These are phyloP conservation scores for Anhinga anhinga DNA, from an alignment of 2,113 vertebrate species.

Conservation along the genomic window DNA sequence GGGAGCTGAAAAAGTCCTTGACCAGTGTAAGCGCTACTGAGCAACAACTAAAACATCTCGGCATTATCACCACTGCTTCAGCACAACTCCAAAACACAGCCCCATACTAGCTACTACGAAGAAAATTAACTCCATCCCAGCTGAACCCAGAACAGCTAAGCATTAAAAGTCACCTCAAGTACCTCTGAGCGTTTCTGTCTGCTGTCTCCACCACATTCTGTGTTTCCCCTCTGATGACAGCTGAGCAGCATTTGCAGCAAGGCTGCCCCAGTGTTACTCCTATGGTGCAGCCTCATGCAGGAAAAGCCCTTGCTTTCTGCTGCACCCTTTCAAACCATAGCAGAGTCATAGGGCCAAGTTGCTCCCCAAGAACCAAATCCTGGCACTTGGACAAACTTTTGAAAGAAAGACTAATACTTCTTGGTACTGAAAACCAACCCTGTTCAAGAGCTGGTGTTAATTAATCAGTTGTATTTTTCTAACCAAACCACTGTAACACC, in stretches of 20 bases:
- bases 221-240: background rate
- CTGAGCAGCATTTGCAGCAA: no score
- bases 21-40: no score
- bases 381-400: background rate
- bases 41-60: no score
- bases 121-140: no score
- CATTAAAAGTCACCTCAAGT: background rate
- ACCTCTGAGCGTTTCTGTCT: background rate
- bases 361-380: background rate
- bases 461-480: background rate
- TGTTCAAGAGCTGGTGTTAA: background rate
- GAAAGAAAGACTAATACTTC: background rate
- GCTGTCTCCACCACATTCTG: background rate
- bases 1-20: no score
- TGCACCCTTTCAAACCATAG: background rate
- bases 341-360: background rate
- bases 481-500: background rate
- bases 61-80: no score
- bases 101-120: no score
- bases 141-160: background rate
- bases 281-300: background rate
- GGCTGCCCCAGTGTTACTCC: no score
- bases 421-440: background rate
- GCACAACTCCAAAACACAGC: no score
- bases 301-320: background rate